Evolutionary conservation across 2,888 invertebrate genomes (phyloP).

Genomic region (Hemaris fuciformis): DNA sequence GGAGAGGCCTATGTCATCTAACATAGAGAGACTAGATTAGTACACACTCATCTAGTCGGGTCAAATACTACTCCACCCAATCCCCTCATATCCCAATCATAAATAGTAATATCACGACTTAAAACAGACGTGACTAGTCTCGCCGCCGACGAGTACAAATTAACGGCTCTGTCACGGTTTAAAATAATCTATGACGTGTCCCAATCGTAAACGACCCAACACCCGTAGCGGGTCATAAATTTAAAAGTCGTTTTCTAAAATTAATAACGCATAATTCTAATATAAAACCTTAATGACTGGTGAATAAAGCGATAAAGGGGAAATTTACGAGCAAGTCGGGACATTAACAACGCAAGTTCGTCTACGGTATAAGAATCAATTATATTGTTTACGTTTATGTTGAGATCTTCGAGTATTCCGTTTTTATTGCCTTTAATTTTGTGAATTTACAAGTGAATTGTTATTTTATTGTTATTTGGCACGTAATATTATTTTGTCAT

Average conservation of each 20-base stretch:
- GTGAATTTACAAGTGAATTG: constrained; percentile 1
- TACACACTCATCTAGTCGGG: no score
- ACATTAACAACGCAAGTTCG: constrained; percentile 57
- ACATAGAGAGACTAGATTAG: no score
- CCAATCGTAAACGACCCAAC: constrained; percentile 43
- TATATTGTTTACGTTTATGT: constrained; percentile 51
- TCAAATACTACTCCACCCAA: not conserved
- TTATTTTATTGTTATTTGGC: constrained; percentile 5
- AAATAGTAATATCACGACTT: not conserved
- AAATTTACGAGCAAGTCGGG: constrained; percentile 55
- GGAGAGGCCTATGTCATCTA: no score
- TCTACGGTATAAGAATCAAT: constrained; percentile 58
- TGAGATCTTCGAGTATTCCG: constrained; percentile 26
- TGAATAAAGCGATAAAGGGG: constrained; percentile 72
- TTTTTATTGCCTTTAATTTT: constrained; percentile 15
- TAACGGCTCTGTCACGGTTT: not conserved
- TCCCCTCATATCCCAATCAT: not conserved
- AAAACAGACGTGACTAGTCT: not conserved
- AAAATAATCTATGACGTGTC: constrained; percentile 36
- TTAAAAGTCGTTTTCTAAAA: constrained; percentile 69
- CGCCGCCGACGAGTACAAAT: not conserved
- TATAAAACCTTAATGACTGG: constrained; percentile 75
- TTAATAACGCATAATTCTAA: constrained; percentile 74
- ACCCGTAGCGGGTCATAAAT: constrained; percentile 54
- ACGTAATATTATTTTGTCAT: not conserved